A percentile compares a stretch with the other conserved stretches of the same genome.
These are phyloP conservation scores for Odontomachus brunneus DNA, from an alignment of 1,140 invertebrate species.

Conservation along the genomic window DNA sequence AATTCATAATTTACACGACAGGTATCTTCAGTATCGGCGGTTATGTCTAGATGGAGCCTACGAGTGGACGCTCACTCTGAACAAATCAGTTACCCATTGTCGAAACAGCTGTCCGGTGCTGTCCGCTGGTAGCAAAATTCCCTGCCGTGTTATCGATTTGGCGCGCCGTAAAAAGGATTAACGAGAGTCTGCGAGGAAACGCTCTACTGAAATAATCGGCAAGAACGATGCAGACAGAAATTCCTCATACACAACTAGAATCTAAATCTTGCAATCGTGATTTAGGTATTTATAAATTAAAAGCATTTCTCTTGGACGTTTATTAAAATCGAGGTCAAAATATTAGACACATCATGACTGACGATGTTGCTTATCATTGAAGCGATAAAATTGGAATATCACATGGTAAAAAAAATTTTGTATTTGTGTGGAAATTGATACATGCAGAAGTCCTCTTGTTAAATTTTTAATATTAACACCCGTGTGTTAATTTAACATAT, in stretches of 20 bases:
- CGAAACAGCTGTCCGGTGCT: background rate
- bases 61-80: background rate
- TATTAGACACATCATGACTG: no score
- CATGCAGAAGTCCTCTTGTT: no score
- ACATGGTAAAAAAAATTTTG: no score
- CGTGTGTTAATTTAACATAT: no score
- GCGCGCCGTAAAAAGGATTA: background rate
- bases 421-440: no score
- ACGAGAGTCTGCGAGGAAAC: background rate
- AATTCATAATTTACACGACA: conserved; percentile 24
- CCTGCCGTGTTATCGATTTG: conserved; percentile 19
- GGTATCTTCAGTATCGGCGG: conserved; percentile 53
- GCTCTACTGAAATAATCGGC: background rate
- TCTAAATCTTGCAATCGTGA: no score
- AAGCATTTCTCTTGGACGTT: no score
- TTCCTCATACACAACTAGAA: no score
- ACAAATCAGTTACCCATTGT: conserved; percentile 24
- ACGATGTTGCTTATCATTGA: no score
- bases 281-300: no score
- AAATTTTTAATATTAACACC: no score
- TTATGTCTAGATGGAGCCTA: conserved; percentile 51
- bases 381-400: background rate
- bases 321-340: no score
- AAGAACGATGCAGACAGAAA: background rate
- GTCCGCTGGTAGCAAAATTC: conserved; percentile 20